Percentiles rank a stretch among this genome's conserved stretches.
Conservation (phyloP, 2,113 vertebrate species). For the Chinchilla lanigera region DNA sequence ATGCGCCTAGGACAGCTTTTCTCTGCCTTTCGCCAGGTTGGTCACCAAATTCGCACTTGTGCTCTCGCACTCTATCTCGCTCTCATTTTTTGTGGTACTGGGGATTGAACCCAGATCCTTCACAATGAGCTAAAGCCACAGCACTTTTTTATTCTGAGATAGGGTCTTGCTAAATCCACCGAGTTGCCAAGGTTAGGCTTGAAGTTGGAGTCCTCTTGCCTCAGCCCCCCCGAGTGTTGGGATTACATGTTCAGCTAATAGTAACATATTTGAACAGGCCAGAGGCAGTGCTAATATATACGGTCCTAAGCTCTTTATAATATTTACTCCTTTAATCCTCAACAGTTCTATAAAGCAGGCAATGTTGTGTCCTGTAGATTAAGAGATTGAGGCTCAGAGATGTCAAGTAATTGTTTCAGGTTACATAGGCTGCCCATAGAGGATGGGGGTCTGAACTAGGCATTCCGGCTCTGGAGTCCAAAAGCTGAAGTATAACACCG, state of each 20-base stretch:
- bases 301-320: background rate
- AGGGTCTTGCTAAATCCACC: background rate
- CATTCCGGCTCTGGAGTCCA: background rate
- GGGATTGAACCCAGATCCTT: background rate
- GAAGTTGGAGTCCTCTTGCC: background rate
- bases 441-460: background rate
- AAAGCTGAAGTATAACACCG: background rate
- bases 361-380: background rate
- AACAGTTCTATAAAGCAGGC: background rate
- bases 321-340: background rate
- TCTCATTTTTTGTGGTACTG: background rate
- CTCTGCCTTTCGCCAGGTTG: background rate
- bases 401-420: background rate
- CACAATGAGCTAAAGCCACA: background rate
- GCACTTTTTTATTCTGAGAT: background rate
- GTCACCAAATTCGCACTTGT: background rate
- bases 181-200: background rate
- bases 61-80: background rate
- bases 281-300: background rate
- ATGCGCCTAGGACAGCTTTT: background rate
- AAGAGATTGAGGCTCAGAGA: background rate
- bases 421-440: background rate
- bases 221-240: background rate
- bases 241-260: background rate
- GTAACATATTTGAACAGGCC: background rate